Evolutionary conservation across 2,888 invertebrate genomes (phyloP), one percentile per base, ranked within the genome.

Genomic region (Sinodicranocentrus sp.): DNA sequence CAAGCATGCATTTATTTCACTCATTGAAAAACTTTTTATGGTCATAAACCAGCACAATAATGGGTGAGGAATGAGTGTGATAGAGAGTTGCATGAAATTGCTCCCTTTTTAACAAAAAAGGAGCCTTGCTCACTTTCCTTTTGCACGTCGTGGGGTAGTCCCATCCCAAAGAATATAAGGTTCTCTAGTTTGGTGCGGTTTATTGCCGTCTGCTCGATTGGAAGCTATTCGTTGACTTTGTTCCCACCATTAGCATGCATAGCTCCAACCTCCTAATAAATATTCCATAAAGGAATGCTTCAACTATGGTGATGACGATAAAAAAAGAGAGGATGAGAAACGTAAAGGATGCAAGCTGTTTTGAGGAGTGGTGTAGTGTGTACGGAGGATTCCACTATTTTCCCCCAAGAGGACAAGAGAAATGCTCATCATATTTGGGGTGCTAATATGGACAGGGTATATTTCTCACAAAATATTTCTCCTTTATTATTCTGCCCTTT

Each of bases 181-280:
- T n/a, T 33, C 10, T 33, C 33, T 33, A 33, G 33, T 54, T 63
- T 26, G 63, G 71, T 54, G 72, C 65, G 75, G 71, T 76, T 83
- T 83, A 83, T 83, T 83, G 83, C 76, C 63, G 70, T 72, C 75
- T 63, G 63, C 77, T 83, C 77, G 71, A 76, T 83, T 77, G 65
- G 77, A 77, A 52, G 44, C 75, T 61, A 70, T 77, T 72, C 75
- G 57, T 71, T 71, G 63, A 79, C 71, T 82, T 70, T 71, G 63
- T 67, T 57, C 57, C 2, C 44, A 71, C 65, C 61, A 77, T 83
- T 83, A 83, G 83, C 76, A 83, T 83, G 83, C 76, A 71, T 71
- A 63, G 71, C 77, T 70, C 52, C 76, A 57, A 61, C 77, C 68
- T 68, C 39, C 70, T 76, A 70, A 82, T 82, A 82, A 82, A 82